These are phyloP conservation scores for Chaitophorus viminalis DNA, from an alignment of 2,888 invertebrate genomes.

Conservation along the genomic window DNA sequence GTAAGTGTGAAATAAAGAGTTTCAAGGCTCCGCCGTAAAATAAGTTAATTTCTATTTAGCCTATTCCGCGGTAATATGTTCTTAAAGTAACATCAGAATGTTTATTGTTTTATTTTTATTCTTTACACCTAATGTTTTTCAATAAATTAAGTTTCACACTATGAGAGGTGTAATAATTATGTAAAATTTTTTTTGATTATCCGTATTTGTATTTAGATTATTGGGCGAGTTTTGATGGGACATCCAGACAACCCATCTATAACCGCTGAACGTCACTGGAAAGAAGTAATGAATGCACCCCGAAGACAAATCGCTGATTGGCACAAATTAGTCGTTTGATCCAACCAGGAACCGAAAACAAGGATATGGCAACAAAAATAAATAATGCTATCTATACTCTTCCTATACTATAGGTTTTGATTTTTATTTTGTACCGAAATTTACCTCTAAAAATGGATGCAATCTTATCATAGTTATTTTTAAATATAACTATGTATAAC, in stretches of 20 bases:
- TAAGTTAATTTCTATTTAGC: too few species aligned
- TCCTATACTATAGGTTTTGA: constrained; percentile 44
- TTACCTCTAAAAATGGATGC: constrained; percentile 8
- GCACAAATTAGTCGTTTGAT: constrained; percentile 89
- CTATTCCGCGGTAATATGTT: too few species aligned
- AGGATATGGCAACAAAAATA: constrained; percentile 26
- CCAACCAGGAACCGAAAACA: not conserved
- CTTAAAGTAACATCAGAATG: too few species aligned
- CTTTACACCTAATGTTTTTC: too few species aligned
- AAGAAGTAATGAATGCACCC: constrained; percentile 95
- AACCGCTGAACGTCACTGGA: constrained; percentile 93
- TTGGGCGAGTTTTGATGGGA: constrained; percentile 93
- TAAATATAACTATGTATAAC: constrained; percentile 11
- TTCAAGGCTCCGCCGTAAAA: too few species aligned
- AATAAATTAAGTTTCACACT: not conserved
- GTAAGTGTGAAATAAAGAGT: constrained; percentile 68
- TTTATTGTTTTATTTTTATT: too few species aligned
- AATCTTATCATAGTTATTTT: constrained; percentile 22
- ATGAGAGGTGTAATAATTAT: too few species aligned
- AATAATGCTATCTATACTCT: constrained; percentile 42
- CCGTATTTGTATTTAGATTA: constrained; percentile 75
- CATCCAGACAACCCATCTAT: constrained; percentile 79
- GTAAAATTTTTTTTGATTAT: too few species aligned
- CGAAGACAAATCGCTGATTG: constrained; percentile 98
- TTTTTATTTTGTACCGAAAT: constrained; percentile 52